Conservation (phyloP, 2,113 vertebrate species). For the Semicossyphus pulcher region DNA sequence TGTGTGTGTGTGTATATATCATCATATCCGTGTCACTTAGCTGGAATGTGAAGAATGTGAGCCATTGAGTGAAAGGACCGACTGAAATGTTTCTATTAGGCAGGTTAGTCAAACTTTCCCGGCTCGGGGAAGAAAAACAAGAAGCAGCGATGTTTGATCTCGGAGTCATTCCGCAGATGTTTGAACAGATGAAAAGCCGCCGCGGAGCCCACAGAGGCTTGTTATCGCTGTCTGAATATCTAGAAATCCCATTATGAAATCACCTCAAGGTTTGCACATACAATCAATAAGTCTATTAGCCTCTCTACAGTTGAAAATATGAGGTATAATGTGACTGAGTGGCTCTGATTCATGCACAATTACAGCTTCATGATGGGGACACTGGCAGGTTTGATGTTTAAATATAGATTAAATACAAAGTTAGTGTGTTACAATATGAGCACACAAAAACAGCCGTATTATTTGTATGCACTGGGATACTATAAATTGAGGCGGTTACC, state of each 20-base stretch:
- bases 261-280: neutral
- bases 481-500: too few relatives aligned
- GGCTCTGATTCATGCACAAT: neutral
- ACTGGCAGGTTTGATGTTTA: neutral
- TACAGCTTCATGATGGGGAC: neutral
- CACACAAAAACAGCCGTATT: neutral
- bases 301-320: neutral
- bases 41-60: constrained; percentile 70
- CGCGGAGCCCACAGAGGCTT: neutral
- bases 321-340: neutral
- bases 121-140: constrained; percentile 58
- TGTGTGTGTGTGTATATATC: constrained; percentile 9
- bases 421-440: neutral
- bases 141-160: constrained; percentile 52
- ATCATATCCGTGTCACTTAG: constrained; percentile 53
- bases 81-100: constrained; percentile 49
- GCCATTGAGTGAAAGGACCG: constrained; percentile 42
- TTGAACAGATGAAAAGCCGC: constrained; percentile 33
- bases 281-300: neutral
- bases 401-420: neutral
- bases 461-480: neutral
- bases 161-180: constrained; percentile 28
- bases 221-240: constrained; percentile 6
- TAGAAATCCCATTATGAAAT: neutral
- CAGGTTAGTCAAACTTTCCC: constrained; percentile 52